A percentile compares a stretch with the other conserved stretches of the same genome.
Evolutionary conservation across 2,113 vertebrate species (phyloP).

Genomic region (Mirza zaza): DNA sequence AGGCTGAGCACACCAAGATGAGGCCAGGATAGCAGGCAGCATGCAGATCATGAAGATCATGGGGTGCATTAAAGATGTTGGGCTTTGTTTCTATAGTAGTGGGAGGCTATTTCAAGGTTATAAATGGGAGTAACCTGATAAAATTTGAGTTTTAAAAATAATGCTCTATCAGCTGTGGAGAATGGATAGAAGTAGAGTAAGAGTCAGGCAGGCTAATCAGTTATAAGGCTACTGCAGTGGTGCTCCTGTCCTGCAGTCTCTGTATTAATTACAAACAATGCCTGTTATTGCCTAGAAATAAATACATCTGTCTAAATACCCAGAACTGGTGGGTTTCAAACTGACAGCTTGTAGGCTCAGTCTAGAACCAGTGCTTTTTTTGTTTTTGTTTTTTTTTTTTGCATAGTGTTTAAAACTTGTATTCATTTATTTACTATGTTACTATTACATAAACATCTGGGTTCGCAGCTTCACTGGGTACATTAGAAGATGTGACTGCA

Average conservation of each 20-base stretch:
- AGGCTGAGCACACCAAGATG: not conserved
- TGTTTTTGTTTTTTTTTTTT: not conserved
- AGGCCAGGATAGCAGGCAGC: not conserved
- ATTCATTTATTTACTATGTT: not conserved
- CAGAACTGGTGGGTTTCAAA: not conserved
- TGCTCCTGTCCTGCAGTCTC: not conserved
- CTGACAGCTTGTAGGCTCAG: not conserved
- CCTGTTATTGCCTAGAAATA: not conserved
- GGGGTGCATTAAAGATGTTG: not conserved
- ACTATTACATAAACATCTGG: constrained; percentile 11
- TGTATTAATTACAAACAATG: not conserved
- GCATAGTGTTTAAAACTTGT: not conserved
- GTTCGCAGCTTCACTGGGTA: not conserved
- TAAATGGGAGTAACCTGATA: not conserved
- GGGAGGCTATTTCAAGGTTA: not conserved
- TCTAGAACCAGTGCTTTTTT: not conserved
- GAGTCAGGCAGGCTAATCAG: not conserved
- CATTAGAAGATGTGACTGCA: not conserved
- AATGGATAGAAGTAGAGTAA: not conserved
- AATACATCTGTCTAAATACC: not conserved
- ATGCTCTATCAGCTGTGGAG: not conserved
- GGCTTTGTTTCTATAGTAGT: not conserved
- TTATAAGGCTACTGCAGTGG: not conserved
- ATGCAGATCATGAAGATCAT: not conserved
- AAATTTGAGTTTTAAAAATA: not conserved